These are phyloP conservation scores for Sisyra nigra DNA, from an alignment of 2,888 invertebrate genomes.

Conservation along the genomic window DNA sequence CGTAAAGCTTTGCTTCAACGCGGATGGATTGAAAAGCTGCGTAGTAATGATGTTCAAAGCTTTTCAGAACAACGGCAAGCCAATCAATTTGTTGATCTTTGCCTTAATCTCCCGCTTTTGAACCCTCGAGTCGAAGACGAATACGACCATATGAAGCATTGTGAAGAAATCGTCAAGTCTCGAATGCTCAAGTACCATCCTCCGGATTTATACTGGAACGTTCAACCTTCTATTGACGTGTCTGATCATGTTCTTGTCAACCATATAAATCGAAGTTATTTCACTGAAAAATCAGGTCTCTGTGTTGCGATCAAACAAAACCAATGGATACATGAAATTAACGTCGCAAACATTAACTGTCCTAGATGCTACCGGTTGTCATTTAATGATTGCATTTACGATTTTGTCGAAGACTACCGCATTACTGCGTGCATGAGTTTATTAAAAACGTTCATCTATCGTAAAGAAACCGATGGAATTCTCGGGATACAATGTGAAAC, in stretches of 20 bases:
- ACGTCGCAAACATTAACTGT: conserved; percentile 63
- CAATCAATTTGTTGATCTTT: conserved; percentile 17
- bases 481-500: conserved; percentile 35
- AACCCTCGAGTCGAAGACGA: conserved; percentile 25
- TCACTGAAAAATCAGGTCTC: conserved; percentile 85
- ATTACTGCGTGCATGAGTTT: conserved; percentile 75
- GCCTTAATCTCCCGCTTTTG: conserved; percentile 21
- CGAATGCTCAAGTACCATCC: conserved; percentile 63
- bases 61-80: too few relatives aligned
- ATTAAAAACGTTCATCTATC: conserved; percentile 57
- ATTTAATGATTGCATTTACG: conserved; percentile 63
- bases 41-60: conserved; percentile 13
- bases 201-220: conserved; percentile 83
- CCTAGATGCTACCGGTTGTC: conserved; percentile 61
- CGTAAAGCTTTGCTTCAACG: conserved; percentile 49
- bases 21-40: conserved; percentile 55
- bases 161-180: conserved; percentile 53
- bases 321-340: conserved; percentile 74
- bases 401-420: conserved; percentile 78
- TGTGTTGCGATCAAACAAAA: conserved; percentile 63
- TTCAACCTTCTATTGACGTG: conserved; percentile 35
- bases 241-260: conserved; percentile 53
- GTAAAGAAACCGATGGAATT: conserved; percentile 36
- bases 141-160: conserved; percentile 36
- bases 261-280: conserved; percentile 72